Evolutionary conservation across 2,888 invertebrate species (phyloP), one percentile per base, ranked within the genome.

Genomic region (Vesta saturnalis): DNA sequence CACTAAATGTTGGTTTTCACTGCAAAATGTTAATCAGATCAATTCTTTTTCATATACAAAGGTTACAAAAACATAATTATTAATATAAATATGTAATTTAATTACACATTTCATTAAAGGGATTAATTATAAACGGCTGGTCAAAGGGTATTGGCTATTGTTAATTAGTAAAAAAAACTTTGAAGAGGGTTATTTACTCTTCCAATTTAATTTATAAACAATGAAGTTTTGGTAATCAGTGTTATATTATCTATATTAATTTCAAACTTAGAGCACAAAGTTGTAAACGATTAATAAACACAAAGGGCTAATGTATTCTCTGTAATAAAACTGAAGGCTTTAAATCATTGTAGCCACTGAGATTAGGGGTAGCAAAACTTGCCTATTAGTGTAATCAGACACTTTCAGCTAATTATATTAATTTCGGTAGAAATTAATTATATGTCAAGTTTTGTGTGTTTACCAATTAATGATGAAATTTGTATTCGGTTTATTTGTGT

Each of bases 301-400:
- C 6, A 52, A 21, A 52, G 52, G 52, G 52, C 52, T 52, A 52
- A 52, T 52, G 52, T 18, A 18, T 52, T 52, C 52, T 3, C 16
- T 19, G 1, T 52, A 52, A 52, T 52, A 52, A 52, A 52, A 52
- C 52, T 19, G 52, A 52, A 52, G 52, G 19, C 18, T 1, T 19
- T 52, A 52, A 52, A 52, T 52, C 52, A 52, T 52, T 52, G 19
- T 52, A 52, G 6, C 52, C 16, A 52, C 5, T 52, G 52, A 52
- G 52, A 52, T 52, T 52, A 52, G 21, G 18, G 21, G 21, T 52
- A 52, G 19, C 52, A 52, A n/a, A 52, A 52, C 52, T 52, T 52
- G 52, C 19, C 52, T 52, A 52, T 52, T 52, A 52, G 52, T 19
- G 52, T 52, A 52, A 52, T 52, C 52, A 52, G 52, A 52, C 52